Percentiles rank a stretch among this genome's conserved stretches.
phyloP scores from a whole-genome alignment of 2,113 vertebrate genomes.

The Panthera uncia region DNA sequence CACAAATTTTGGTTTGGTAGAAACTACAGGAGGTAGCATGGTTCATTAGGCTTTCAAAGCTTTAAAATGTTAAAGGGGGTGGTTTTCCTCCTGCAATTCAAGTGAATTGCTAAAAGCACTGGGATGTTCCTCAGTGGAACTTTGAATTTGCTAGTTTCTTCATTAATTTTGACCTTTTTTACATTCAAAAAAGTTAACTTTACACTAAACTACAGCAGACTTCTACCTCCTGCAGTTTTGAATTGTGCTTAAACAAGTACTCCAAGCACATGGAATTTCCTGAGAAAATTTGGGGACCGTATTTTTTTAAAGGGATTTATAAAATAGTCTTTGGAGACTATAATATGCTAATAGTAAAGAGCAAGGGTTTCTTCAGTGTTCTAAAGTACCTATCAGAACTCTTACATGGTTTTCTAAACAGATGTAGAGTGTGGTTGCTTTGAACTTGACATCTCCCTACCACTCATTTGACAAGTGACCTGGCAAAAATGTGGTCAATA shows the following conservation, averaged over 20 bases:
- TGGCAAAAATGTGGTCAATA: slow-evolving; percentile 37
- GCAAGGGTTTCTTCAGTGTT: background rate
- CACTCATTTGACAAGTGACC: slow-evolving; percentile 48
- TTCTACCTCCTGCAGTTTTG: background rate
- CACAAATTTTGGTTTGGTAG: slow-evolving; percentile 45
- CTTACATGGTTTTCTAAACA: background rate
- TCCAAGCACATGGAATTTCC: background rate
- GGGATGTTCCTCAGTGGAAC: slow-evolving; percentile 59
- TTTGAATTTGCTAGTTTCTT: slow-evolving; percentile 69
- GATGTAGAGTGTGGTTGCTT: background rate
- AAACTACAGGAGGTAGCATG: slow-evolving; percentile 70
- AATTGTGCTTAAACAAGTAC: slow-evolving; percentile 50
- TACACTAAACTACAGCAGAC: slow-evolving; percentile 36
- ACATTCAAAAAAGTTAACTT: slow-evolving; percentile 54
- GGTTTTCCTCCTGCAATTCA: slow-evolving; percentile 58
- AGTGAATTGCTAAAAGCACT: slow-evolving; percentile 69
- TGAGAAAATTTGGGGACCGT: background rate
- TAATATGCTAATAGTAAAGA: slow-evolving; percentile 33
- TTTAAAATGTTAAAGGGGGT: slow-evolving; percentile 53
- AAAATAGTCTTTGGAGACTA: background rate
- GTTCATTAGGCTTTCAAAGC: slow-evolving; percentile 78
- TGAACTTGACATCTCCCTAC: background rate
- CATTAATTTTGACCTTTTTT: slow-evolving; percentile 80
- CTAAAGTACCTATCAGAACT: background rate
- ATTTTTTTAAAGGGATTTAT: background rate